Evolutionary conservation across 2,113 vertebrate genomes (phyloP).

Genomic region (Herpetotheres cachinnans): DNA sequence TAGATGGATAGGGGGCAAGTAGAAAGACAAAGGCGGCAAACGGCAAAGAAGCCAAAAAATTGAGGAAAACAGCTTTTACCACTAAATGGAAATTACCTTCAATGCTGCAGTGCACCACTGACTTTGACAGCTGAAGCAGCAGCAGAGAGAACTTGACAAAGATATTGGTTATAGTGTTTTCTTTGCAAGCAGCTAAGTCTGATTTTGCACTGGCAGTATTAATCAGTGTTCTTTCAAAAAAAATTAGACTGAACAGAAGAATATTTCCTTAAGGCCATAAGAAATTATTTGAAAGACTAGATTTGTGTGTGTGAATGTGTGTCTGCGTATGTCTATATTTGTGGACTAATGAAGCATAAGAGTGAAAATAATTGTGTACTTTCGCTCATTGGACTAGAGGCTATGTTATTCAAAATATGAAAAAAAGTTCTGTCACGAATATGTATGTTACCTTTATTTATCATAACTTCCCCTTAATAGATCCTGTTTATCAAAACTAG

Average conservation of each 20-base stretch:
- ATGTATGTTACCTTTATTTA: not conserved
- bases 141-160: slow-evolving; percentile 66
- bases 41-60: slow-evolving; percentile 65
- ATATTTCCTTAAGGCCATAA: slow-evolving; percentile 36
- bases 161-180: slow-evolving; percentile 50
- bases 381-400: not conserved
- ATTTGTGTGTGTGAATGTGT: not conserved
- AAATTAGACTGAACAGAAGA: slow-evolving; percentile 11
- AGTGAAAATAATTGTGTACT: not conserved
- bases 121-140: slow-evolving; percentile 74
- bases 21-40: slow-evolving; percentile 62
- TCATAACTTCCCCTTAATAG: not conserved
- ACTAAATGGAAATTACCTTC: slow-evolving; percentile 78
- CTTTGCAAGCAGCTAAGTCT: slow-evolving; percentile 50
- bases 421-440: not conserved
- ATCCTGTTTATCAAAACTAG: not conserved
- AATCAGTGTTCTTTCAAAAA: slow-evolving; percentile 44
- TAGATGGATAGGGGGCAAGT: slow-evolving; percentile 67
- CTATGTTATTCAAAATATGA: not conserved
- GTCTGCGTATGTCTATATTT: not conserved
- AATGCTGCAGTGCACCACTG: slow-evolving; percentile 76
- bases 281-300: slow-evolving; percentile 36
- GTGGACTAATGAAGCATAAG: not conserved
- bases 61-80: slow-evolving; percentile 70
- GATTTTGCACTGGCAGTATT: slow-evolving; percentile 65